These are phyloP conservation scores for Cyphomyrmex costatus DNA, from an alignment of 1,140 invertebrate genomes.

Conservation along the genomic window DNA sequence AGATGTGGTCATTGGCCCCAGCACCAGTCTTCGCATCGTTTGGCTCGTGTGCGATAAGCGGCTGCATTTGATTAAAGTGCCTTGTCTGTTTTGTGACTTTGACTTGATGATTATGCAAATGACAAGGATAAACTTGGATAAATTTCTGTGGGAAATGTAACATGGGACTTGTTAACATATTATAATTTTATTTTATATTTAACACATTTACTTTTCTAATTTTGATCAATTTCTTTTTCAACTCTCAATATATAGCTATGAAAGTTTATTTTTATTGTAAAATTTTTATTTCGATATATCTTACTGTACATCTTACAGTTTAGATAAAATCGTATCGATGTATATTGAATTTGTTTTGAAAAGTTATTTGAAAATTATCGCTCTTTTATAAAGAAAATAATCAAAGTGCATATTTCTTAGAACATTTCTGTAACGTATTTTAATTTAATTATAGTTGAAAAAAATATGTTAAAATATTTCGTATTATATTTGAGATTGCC, in stretches of 20 bases:
- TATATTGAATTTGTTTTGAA: conserved; percentile 1
- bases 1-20: conserved; percentile 72
- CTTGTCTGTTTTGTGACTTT: conserved; percentile 18
- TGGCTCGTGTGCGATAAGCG: conserved; percentile 40
- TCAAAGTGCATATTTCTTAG: neutral
- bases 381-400: neutral
- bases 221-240: conserved; percentile 19
- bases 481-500: neutral
- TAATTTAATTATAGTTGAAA: neutral
- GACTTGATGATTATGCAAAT: neutral
- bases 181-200: neutral
- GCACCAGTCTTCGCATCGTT: conserved; percentile 35
- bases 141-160: conserved; percentile 5
- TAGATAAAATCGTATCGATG: neutral
- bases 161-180: neutral
- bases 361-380: neutral
- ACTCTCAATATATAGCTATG: neutral
- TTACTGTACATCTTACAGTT: neutral
- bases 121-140: neutral
- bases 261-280: neutral
- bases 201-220: neutral
- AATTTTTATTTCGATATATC: conserved; percentile 19
- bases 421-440: neutral
- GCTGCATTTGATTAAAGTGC: conserved; percentile 4
- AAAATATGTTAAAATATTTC: neutral